Evolutionary conservation across 2,113 vertebrate genomes (phyloP).

Genomic region (Ameiurus melas): DNA sequence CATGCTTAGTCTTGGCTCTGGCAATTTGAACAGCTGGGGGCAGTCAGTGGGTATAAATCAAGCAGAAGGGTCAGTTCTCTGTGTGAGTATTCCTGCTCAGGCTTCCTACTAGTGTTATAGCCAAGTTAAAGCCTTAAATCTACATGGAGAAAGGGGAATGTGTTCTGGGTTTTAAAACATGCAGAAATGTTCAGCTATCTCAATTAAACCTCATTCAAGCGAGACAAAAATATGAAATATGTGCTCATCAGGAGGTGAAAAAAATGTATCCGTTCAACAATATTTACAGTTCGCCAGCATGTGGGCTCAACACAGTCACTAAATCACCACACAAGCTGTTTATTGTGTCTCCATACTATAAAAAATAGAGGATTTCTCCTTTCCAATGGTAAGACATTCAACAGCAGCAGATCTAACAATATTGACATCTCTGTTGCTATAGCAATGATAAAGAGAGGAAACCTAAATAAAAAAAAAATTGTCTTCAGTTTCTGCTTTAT

Average conservation of each 20-base stretch:
- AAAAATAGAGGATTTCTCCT: neutral
- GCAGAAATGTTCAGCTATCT: neutral
- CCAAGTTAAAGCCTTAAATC: conserved; percentile 8
- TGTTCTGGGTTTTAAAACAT: neutral
- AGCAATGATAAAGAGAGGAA: neutral
- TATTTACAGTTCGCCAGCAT: neutral
- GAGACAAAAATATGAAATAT: neutral
- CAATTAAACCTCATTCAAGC: neutral
- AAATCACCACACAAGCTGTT: conserved; percentile 8
- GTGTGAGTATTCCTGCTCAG: conserved; percentile 58
- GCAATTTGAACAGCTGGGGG: conserved; percentile 72
- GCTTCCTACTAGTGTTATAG: conserved; percentile 52
- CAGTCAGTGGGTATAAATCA: conserved; percentile 76
- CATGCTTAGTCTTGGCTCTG: conserved; percentile 68
- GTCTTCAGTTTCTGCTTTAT: neutral
- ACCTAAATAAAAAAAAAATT: neutral
- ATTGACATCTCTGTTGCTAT: neutral
- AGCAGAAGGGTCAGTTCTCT: conserved; percentile 60
- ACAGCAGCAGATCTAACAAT: neutral
- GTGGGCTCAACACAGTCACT: neutral
- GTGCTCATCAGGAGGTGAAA: neutral
- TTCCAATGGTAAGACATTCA: conserved; percentile 1
- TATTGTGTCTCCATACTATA: conserved; percentile 10
- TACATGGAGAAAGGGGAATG: neutral
- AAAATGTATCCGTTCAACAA: neutral